Percentiles rank a stretch among this genome's conserved stretches.
Conservation (phyloP, 2,113 vertebrate species). For the Pavo muticus region DNA sequence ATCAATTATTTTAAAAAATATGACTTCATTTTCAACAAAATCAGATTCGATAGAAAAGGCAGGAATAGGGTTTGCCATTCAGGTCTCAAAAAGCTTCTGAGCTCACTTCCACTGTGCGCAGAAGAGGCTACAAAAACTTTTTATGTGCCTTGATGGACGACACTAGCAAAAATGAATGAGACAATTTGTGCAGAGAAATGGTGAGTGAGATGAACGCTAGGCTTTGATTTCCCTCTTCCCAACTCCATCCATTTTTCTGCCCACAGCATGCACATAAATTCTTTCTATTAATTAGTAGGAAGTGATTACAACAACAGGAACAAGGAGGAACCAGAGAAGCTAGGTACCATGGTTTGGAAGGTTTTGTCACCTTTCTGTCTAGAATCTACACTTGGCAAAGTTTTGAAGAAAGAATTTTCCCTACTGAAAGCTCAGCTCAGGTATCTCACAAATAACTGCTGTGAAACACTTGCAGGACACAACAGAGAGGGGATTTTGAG, state of each 20-base stretch:
- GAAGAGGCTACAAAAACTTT: not conserved
- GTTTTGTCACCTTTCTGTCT: not conserved
- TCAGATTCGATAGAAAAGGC: not conserved
- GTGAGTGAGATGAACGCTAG: not conserved
- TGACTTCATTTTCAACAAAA: not conserved
- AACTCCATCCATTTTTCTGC: not conserved
- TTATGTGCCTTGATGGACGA: not conserved
- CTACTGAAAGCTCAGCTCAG: not conserved
- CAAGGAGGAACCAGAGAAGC: not conserved
- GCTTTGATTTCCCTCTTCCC: not conserved
- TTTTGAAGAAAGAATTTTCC: not conserved
- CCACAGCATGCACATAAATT: not conserved
- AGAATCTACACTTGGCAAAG: not conserved
- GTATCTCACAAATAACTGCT: not conserved
- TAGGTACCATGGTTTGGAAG: fast-evolving
- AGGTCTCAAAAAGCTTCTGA: not conserved
- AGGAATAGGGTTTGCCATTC: not conserved
- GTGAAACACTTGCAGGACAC: conserved; percentile 28
- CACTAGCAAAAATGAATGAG: not conserved
- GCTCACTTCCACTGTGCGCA: not conserved
- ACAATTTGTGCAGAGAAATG: not conserved
- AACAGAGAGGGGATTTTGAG: not conserved
- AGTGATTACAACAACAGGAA: not conserved
- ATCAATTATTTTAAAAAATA: not conserved
- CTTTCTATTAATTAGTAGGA: not conserved